phyloP scores from a whole-genome alignment of 2,888 invertebrate genomes.

The Elaeidobius kamerunicus region DNA sequence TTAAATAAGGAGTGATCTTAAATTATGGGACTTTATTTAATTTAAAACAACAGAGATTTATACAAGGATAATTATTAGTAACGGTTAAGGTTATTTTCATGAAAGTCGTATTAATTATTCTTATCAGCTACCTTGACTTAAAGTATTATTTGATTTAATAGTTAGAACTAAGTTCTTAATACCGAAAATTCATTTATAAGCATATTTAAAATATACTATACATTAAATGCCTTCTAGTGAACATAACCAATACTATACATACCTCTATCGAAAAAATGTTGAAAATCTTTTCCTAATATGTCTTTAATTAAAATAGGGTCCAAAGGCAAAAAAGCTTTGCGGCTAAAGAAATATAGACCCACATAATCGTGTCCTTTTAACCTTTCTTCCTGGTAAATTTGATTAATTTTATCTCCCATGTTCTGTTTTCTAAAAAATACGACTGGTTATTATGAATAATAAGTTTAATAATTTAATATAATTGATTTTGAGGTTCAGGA shows the following conservation, averaged over 20 bases:
- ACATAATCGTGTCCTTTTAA: constrained; percentile 49
- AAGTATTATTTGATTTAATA: no score
- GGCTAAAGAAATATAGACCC: constrained; percentile 62
- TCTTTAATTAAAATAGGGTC: constrained; percentile 60
- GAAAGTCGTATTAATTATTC: no score
- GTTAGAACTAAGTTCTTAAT: no score
- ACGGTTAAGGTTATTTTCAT: no score
- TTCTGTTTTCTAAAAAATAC: constrained; percentile 51
- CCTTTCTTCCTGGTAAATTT: constrained; percentile 57
- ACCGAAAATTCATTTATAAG: not conserved
- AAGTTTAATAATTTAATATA: no score
- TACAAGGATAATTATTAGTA: no score
- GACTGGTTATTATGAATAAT: no score
- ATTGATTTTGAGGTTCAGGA: no score
- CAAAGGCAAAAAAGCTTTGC: constrained; percentile 60
- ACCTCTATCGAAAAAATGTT: constrained; percentile 64
- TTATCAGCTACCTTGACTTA: not conserved
- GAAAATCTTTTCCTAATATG: constrained; percentile 57
- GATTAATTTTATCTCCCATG: constrained; percentile 60
- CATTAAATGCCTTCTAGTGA: not conserved
- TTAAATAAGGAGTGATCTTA: no score
- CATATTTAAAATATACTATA: no score
- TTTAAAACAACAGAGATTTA: no score
- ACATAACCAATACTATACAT: not conserved
- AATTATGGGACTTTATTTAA: no score